Evolutionary conservation across 2,113 vertebrate species (phyloP).

Genomic region (Entelurus aequoreus): DNA sequence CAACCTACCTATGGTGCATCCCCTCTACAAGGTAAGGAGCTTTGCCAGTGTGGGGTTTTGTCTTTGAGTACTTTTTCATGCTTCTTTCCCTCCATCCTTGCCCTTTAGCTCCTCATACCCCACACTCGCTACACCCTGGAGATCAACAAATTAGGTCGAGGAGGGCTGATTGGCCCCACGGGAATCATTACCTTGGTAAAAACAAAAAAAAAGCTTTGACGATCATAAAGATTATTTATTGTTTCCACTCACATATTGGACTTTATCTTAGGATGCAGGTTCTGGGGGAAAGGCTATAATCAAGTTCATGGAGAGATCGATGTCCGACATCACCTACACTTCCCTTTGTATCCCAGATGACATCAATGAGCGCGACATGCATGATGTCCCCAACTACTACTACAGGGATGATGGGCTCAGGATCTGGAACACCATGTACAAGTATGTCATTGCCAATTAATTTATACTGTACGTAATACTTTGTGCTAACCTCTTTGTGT

Average conservation of each 20-base stretch:
- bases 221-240: not conserved
- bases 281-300: constrained; percentile 43
- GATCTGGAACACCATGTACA: constrained; percentile 72
- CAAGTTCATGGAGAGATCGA: constrained; percentile 30
- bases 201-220: not conserved
- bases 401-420: constrained; percentile 76
- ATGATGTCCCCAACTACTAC: constrained; percentile 65
- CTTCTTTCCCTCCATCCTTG: not conserved
- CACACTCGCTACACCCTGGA: constrained; percentile 63
- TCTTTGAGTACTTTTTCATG: not conserved
- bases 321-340: constrained; percentile 61
- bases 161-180: constrained; percentile 30
- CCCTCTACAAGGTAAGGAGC: constrained; percentile 69
- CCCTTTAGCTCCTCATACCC: constrained; percentile 51
- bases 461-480: no score
- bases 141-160: constrained; percentile 51
- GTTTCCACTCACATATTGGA: not conserved
- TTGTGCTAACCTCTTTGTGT: no score
- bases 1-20: constrained; percentile 71
- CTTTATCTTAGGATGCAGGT: constrained; percentile 32
- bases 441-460: constrained; percentile 32
- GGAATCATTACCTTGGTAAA: constrained; percentile 45
- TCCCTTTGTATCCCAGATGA: constrained; percentile 74
- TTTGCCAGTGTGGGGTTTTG: not conserved
- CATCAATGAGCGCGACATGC: constrained; percentile 59